These are phyloP conservation scores for Matsumurasca onukii DNA, from an alignment of 1,140 invertebrate genomes.

Conservation along the genomic window DNA sequence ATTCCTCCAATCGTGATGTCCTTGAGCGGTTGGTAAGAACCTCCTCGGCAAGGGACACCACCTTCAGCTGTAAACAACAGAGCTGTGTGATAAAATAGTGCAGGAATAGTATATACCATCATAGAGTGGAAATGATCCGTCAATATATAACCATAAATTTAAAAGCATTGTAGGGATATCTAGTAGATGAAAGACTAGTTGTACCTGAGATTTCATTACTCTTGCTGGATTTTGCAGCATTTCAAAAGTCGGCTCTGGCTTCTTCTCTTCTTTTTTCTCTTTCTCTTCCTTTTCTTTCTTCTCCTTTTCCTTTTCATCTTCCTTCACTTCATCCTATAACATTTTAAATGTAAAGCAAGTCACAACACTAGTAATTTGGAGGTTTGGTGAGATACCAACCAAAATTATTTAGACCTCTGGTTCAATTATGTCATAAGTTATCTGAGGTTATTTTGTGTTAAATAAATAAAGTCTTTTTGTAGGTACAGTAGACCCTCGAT, in stretches of 20 bases:
- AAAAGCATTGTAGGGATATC: too few relatives aligned
- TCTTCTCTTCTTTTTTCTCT: constrained; percentile 67
- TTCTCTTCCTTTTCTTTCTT: constrained; percentile 60
- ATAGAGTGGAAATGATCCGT: too few relatives aligned
- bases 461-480: too few relatives aligned
- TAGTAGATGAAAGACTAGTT: neutral
- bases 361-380: too few relatives aligned
- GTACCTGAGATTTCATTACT: constrained; percentile 84
- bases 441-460: too few relatives aligned
- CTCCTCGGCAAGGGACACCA: constrained; percentile 79
- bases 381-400: too few relatives aligned
- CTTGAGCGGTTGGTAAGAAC: constrained; percentile 83
- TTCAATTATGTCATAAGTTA: too few relatives aligned
- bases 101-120: too few relatives aligned
- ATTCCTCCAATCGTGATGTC: constrained; percentile 94
- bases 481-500: too few relatives aligned
- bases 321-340: constrained; percentile 48
- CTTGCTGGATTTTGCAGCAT: constrained; percentile 93
- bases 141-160: too few relatives aligned
- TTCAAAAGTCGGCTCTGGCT: constrained; percentile 85
- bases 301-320: constrained; percentile 54
- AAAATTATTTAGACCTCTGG: too few relatives aligned
- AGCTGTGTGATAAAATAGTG: too few relatives aligned
- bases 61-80: constrained; percentile 72
- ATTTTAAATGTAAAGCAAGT: neutral